Conservation (phyloP, 2,113 vertebrate genomes). For the Saguinus midas region DNA sequence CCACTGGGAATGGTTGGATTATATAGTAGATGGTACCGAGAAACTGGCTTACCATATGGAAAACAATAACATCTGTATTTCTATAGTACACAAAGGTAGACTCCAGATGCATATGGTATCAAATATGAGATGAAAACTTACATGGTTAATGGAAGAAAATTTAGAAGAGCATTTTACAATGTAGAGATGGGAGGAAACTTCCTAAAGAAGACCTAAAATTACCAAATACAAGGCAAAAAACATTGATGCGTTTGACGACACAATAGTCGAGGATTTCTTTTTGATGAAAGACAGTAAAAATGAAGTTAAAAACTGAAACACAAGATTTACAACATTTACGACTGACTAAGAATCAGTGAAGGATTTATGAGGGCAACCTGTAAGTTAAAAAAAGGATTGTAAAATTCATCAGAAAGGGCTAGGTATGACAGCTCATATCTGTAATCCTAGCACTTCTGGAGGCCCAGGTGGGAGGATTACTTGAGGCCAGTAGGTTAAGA, state of each 20-base stretch:
- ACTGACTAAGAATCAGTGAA: background rate
- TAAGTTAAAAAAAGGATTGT: background rate
- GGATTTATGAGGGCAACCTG: background rate
- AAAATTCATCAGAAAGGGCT: background rate
- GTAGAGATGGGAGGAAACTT: background rate
- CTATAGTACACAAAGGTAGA: background rate
- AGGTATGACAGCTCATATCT: no score
- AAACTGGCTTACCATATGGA: background rate
- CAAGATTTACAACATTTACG: background rate
- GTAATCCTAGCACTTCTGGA: no score
- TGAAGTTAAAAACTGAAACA: background rate
- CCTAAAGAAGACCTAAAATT: background rate
- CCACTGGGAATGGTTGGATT: background rate
- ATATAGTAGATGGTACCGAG: background rate
- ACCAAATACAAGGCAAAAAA: background rate
- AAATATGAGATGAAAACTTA: background rate
- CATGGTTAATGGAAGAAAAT: background rate
- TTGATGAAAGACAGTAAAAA: background rate
- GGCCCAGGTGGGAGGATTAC: no score
- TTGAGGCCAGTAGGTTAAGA: no score
- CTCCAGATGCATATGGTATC: background rate
- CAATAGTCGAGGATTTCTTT: background rate
- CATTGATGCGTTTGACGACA: background rate
- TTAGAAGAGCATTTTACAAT: background rate
- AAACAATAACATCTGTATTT: background rate